A percentile compares a stretch with the other conserved stretches of the same genome.
Evolutionary conservation across 2,888 invertebrate species (phyloP).

Genomic region (Temnothorax rugatulus): DNA sequence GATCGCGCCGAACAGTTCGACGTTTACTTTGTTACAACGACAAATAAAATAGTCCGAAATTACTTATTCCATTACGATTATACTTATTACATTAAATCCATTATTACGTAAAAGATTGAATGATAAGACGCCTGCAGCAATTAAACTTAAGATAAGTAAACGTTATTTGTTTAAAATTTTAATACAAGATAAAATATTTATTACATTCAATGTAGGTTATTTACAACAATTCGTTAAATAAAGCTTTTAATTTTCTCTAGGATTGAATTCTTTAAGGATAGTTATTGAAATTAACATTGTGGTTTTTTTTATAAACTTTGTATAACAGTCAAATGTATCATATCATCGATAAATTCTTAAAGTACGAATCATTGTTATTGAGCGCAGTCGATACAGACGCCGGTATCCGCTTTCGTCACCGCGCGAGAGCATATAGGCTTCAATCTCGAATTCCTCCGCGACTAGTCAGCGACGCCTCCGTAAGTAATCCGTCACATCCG

Average conservation of each 20-base stretch:
- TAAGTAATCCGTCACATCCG: conserved; percentile 55
- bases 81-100: not conserved
- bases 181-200: not conserved
- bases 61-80: not conserved
- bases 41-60: not conserved
- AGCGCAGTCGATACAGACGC: not conserved
- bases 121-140: not conserved
- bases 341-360: conserved; percentile 2
- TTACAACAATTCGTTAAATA: not conserved
- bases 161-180: not conserved
- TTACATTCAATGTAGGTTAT: not conserved
- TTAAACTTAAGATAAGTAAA: not conserved
- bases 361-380: conserved; percentile 16
- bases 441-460: conserved; percentile 40
- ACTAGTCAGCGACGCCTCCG: conserved; percentile 51
- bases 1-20: not conserved
- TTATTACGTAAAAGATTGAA: not conserved
- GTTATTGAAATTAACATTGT: not conserved
- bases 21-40: not conserved
- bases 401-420: conserved; percentile 18
- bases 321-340: not conserved
- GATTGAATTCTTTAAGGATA: not conserved
- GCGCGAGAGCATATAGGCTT: conserved; percentile 13
- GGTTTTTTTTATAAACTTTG: not conserved
- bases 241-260: not conserved